These are phyloP conservation scores for Arctia plantaginis DNA, from an alignment of 2,888 invertebrate genomes.

Conservation along the genomic window DNA sequence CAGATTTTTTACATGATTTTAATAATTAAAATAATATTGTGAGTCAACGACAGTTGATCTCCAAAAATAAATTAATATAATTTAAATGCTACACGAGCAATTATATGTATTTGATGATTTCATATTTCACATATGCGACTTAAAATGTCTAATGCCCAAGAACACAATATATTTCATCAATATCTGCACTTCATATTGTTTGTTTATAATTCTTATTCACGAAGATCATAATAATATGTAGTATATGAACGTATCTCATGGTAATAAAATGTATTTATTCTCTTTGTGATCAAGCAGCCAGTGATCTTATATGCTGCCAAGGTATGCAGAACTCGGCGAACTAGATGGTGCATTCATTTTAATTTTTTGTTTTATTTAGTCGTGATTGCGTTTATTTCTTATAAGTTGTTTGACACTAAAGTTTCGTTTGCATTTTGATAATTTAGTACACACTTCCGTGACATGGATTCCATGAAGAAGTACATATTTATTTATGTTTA, in stretches of 20 bases:
- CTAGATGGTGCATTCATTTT: constrained; percentile 35
- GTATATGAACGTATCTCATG: constrained; percentile 24
- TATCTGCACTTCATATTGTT: constrained; percentile 28
- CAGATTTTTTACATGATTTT: neutral
- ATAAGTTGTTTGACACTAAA: constrained; percentile 23
- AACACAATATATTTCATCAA: constrained; percentile 26
- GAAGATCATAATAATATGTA: neutral
- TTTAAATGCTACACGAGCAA: neutral
- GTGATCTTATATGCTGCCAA: constrained; percentile 86
- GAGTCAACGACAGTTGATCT: neutral
- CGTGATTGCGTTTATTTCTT: constrained; percentile 25
- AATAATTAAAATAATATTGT: neutral
- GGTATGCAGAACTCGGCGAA: constrained; percentile 72
- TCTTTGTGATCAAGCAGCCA: constrained; percentile 84
- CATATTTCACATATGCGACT: constrained; percentile 21
- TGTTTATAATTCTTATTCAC: constrained; percentile 15
- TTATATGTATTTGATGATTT: constrained; percentile 1
- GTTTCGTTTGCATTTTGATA: constrained; percentile 8
- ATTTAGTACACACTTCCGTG: constrained; percentile 1
- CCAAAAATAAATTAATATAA: neutral
- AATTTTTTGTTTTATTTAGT: constrained; percentile 41
- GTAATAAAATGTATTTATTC: constrained; percentile 72
- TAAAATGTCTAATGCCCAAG: constrained; percentile 4
- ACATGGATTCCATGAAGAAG: neutral
- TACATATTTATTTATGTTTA: neutral